These are phyloP conservation scores for Axinella damicornis DNA, from an alignment of 37 sponge, comb jelly and placozoan genomes.

Conservation along the genomic window DNA sequence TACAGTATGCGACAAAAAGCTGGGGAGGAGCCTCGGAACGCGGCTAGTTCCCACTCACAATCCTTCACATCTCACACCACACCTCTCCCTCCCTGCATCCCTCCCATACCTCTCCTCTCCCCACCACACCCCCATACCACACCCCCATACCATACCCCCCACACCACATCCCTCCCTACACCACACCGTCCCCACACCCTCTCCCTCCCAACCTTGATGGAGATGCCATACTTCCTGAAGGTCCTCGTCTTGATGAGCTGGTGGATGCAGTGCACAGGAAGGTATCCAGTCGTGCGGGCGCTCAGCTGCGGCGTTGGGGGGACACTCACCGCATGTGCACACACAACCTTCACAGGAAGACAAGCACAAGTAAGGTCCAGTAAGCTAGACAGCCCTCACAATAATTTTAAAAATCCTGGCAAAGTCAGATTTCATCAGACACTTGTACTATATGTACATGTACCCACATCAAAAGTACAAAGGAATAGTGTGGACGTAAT, in stretches of 20 bases:
- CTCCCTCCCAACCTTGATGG: constrained; percentile 64
- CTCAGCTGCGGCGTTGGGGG: constrained; percentile 74
- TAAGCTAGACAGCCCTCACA: too few relatives aligned
- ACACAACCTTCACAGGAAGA: constrained; percentile 59
- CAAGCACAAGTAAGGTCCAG: too few relatives aligned
- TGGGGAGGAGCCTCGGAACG: too few relatives aligned
- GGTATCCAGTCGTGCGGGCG: constrained; percentile 81
- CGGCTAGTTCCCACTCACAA: neutral
- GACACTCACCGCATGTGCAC: constrained; percentile 79
- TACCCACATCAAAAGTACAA: too few relatives aligned
- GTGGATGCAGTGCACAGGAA: constrained; percentile 90
- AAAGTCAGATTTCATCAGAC: neutral
- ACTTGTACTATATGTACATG: too few relatives aligned
- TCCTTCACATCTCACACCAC: too few relatives aligned
- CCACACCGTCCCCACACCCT: neutral
- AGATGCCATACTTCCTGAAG: constrained; percentile 77
- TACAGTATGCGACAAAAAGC: too few relatives aligned
- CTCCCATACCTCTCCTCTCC: too few relatives aligned
- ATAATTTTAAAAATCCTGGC: too few relatives aligned
- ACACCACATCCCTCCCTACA: neutral
- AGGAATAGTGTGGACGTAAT: too few relatives aligned
- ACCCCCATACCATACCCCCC: neutral
- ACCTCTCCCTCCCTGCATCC: too few relatives aligned
- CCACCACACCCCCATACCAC: too few relatives aligned
- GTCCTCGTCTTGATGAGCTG: constrained; percentile 82